Evolutionary conservation across 2,888 invertebrate species (phyloP).

Genomic region (Ceraclea dissimilis): DNA sequence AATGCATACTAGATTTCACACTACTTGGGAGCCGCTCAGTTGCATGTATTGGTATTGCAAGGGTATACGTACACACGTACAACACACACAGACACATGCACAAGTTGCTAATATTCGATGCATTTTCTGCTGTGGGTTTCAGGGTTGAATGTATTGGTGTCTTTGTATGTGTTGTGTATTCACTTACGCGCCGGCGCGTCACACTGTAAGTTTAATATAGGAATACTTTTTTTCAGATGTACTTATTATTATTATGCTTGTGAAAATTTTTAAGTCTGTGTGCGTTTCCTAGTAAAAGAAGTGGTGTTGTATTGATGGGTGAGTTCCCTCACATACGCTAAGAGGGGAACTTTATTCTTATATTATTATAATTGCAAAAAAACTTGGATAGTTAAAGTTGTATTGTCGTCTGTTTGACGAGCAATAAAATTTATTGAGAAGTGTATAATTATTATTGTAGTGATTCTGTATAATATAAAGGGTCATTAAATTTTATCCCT

Average conservation of each 20-base stretch:
- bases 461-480: no score
- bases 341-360: background rate
- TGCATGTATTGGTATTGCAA: background rate
- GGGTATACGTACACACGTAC: background rate
- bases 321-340: background rate
- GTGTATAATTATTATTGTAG: no score
- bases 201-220: background rate
- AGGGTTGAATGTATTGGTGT: constrained; percentile 1
- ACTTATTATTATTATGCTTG: constrained; percentile 5
- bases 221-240: constrained; percentile 7
- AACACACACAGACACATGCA: background rate
- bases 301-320: constrained; percentile 9
- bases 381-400: no score
- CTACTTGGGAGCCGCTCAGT: constrained; percentile 15
- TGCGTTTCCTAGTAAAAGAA: constrained; percentile 12
- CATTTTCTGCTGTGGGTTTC: constrained; percentile 6
- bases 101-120: background rate
- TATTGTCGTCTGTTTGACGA: no score
- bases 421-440: no score
- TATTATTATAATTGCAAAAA: background rate
- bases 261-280: constrained; percentile 12
- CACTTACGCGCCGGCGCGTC: constrained; percentile 7
- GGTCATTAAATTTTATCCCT: no score
- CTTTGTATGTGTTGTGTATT: background rate
- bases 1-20: constrained; percentile 46